phyloP scores from a whole-genome alignment of 2,888 invertebrate genomes.

The Oxystoma pomonae region DNA sequence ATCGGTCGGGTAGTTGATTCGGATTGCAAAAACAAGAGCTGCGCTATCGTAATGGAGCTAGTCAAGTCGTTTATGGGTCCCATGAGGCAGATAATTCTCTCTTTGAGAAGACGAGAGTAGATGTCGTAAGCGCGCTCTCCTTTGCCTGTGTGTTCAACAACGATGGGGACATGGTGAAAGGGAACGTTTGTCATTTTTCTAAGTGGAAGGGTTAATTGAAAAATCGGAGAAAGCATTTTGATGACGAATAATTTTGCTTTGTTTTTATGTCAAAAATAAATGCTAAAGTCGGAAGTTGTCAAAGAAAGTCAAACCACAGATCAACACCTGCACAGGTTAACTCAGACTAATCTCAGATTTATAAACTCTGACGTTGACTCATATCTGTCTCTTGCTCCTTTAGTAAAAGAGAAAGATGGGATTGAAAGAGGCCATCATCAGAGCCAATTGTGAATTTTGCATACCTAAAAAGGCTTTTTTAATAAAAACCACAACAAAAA shows the following conservation, averaged over 20 bases:
- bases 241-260: not conserved
- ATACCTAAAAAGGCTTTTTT: no score
- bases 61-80: constrained; percentile 89
- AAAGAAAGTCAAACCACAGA: no score
- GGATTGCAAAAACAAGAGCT: constrained; percentile 84
- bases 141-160: constrained; percentile 93
- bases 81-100: constrained; percentile 96
- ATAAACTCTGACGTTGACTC: no score
- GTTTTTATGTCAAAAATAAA: not conserved
- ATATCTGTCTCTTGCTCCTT: no score
- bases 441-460: no score
- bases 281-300: no score
- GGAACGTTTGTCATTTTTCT: constrained; percentile 27
- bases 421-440: no score
- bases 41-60: constrained; percentile 90
- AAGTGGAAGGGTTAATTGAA: not conserved
- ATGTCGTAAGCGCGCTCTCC: constrained; percentile 97
- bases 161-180: constrained; percentile 73
- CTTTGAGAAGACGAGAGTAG: constrained; percentile 89
- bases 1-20: constrained; percentile 95
- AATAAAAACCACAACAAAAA: no score
- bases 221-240: not conserved
- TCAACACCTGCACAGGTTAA: no score
- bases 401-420: no score
- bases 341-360: no score